These are phyloP conservation scores for Melieria omissa DNA, from an alignment of 2,888 invertebrate genomes.

Conservation along the genomic window DNA sequence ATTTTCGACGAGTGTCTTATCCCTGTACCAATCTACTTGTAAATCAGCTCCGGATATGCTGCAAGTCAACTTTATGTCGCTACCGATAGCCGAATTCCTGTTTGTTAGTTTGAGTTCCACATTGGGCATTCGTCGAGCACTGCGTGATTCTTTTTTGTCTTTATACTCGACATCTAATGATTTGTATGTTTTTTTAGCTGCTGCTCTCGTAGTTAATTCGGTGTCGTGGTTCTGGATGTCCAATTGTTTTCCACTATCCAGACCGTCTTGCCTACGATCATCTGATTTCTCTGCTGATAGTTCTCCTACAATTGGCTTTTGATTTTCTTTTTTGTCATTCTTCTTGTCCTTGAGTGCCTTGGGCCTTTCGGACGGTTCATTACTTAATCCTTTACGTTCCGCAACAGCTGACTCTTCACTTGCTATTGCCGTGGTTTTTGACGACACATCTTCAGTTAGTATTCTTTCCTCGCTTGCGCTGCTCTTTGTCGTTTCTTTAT, in stretches of 20 bases:
- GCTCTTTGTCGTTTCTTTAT: no score
- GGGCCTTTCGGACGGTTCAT: slow-evolving; percentile 43
- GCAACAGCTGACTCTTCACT: slow-evolving; percentile 33
- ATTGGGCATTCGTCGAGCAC: slow-evolving; percentile 57
- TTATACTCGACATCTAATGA: slow-evolving; percentile 54
- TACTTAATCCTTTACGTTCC: slow-evolving; percentile 44
- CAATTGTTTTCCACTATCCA: not conserved
- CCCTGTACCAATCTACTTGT: slow-evolving; percentile 78
- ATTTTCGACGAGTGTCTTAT: slow-evolving; percentile 70
- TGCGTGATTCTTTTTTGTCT: slow-evolving; percentile 54
- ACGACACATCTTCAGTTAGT: slow-evolving; percentile 12
- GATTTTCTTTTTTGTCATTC: slow-evolving; percentile 31
- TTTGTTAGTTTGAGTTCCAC: slow-evolving; percentile 76
- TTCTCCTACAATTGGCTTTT: not conserved
- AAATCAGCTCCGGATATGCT: slow-evolving; percentile 79
- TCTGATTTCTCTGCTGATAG: not conserved
- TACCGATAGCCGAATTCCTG: slow-evolving; percentile 78
- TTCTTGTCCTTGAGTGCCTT: slow-evolving; percentile 17
- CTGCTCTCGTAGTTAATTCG: slow-evolving; percentile 47
- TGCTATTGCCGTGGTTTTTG: not conserved
- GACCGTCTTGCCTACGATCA: not conserved
- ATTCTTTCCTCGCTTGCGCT: slow-evolving; percentile 4
- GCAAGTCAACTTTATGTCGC: slow-evolving; percentile 81
- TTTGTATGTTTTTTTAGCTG: slow-evolving; percentile 39
- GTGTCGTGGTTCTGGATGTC: slow-evolving; percentile 35